These are phyloP conservation scores for Ectemnius lituratus DNA, from an alignment of 2,888 invertebrate species.

Conservation along the genomic window DNA sequence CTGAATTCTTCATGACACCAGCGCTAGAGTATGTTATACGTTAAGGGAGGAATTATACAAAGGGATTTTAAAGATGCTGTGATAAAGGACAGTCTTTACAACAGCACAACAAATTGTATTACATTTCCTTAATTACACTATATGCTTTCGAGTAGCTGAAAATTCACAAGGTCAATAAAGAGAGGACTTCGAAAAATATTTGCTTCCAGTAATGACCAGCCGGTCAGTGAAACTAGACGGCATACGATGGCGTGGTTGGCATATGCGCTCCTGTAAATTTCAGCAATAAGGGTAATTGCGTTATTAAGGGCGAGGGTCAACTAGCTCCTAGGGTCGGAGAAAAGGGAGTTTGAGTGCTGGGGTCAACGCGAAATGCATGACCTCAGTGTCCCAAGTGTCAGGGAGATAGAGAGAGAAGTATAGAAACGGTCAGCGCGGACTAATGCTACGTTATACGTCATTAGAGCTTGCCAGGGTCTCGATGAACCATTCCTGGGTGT, in stretches of 20 bases:
- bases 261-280: conserved; percentile 72
- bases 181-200: too few species aligned
- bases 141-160: too few species aligned
- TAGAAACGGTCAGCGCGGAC: conserved; percentile 64
- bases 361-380: conserved; percentile 70
- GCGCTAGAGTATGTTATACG: too few species aligned
- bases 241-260: conserved; percentile 43
- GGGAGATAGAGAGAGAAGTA: conserved; percentile 58
- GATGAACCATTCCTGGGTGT: conserved; percentile 66
- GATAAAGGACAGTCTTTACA: too few species aligned
- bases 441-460: conserved; percentile 73
- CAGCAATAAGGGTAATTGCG: conserved; percentile 75
- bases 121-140: too few species aligned
- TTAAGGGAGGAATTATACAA: too few species aligned
- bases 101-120: too few species aligned
- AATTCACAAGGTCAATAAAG: too few species aligned
- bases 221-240: not conserved
- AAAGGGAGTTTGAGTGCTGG: conserved; percentile 43
- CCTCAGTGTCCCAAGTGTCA: conserved; percentile 64
- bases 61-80: too few species aligned
- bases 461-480: conserved; percentile 70
- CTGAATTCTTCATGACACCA: too few species aligned
- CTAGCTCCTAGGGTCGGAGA: conserved; percentile 54
- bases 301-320: conserved; percentile 70
- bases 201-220: too few species aligned